Base-by-base conservation (phyloP, 2,113 vertebrate species). In the Athene noctua region DNA sequence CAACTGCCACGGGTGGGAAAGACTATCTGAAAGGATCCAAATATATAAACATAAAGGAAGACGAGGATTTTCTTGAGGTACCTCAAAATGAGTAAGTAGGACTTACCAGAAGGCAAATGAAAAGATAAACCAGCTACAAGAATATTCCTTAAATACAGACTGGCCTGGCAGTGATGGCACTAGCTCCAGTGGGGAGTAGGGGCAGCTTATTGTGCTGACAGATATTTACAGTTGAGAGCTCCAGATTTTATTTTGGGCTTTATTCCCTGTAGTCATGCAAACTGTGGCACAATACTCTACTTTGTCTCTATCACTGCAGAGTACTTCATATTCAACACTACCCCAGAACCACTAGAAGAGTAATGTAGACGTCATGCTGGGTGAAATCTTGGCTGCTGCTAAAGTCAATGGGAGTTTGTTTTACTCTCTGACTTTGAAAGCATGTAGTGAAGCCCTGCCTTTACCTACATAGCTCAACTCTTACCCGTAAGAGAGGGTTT, bases 311-410 rank as follows among this genome's bases (percentile, higher is more conserved):
- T 40, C 38, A 42, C 15, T 74, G 32, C 32, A 75, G 42, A 74
- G 40, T 32, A 49, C 16, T 85, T 65, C 25, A 15, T 40, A n/a
- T 80, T 74, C 78, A 90, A 38, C 55, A n/a, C 46, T 49, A 29
- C 57, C 17, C n/a, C 40, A 65, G 55, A 63, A 54, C 54, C 38
- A 73, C 59, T 44, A 74, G 61, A 44, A 87, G 44, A 86, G 29
- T 29, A 79, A 63, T 0, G 4, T 0, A 58, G 36, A 16, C 1
- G 1, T 63, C 40, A 32, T 0, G 1, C 21, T 63, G 42, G 47
- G 54, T 47, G 44, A 78, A 81, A 68, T 47, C 49, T 30, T 42
- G 10, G 32, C 42, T 79, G 38, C 44, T 0, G 2, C 70, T 88
- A 3, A 73, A 95, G 54, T 88, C 65, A 58, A 5, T 23, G 26